Evolutionary conservation across 1,140 invertebrate genomes (phyloP), one percentile per base, ranked within the genome.

Genomic region (Aleiodes sp.): DNA sequence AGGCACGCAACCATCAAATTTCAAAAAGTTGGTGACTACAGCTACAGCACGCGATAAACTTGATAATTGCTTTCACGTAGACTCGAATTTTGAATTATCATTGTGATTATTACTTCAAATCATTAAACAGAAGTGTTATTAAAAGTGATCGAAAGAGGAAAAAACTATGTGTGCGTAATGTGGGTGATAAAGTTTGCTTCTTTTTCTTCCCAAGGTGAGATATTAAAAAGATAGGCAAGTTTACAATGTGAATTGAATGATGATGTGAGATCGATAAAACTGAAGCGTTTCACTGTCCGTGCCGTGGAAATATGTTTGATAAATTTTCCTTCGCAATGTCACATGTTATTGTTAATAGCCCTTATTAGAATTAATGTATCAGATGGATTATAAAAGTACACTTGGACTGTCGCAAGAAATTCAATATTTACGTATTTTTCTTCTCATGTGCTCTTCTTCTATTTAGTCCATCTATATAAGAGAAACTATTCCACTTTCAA

Each of bases 241-340:
- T 26, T 61, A 68, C 56, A 56, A 68, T 46, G 65, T 10, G 57
- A 61, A 68, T 68, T 29, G 60, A 68, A 68, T 68, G 65, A 68
- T 16, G 65, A 28, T 26, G 19, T 24, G 19, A n/a, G 57, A 43
- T 61, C n/a, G 56, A 60, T 61, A 43, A 39, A 28, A 12, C 57
- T 37, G 37, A 37, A 43, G 19, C 19, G 37, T 68, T 68, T 60
- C 35, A 41, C 31, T 12, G 37, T 41, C 21, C 19, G 24, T 46
- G 16, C 21, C 31, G 1, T 9, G 21, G 52, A 37, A 16, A 68
- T 28, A 24, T 26, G 19, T 3, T 33, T 12, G 56, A 57, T 37
- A 59, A 39, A 28, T 60, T 28, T 31, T 59, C 33, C 12, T 14
- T 12, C 41, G 57, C 16, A 60, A 61, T 61, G 56, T 35, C 59